Percentiles rank a stretch among this genome's conserved stretches.
Conservation (phyloP, 2,797 vertebrate species). For the Zalophus californianus region DNA sequence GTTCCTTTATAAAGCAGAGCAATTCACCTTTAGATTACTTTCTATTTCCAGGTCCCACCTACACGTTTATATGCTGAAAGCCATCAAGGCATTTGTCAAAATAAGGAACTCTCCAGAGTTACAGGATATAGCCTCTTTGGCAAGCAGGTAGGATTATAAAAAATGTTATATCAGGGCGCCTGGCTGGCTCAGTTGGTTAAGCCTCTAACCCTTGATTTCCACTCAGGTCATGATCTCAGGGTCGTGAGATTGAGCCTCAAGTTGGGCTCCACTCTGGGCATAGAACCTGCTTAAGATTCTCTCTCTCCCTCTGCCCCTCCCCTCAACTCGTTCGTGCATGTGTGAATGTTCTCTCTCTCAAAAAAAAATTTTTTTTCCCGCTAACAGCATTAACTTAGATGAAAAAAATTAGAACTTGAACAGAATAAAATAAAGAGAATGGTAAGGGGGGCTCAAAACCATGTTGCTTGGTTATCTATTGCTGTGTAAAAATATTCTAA, state of each 20-base stretch:
- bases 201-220: background rate
- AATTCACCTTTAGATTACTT: background rate
- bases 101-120: background rate
- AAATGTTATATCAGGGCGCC: background rate
- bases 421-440: background rate
- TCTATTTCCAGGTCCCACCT: background rate
- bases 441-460: background rate
- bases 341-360: background rate
- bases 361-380: background rate
- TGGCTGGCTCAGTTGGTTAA: background rate
- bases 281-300: background rate
- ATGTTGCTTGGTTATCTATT: background rate
- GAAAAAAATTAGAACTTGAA: background rate
- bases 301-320: background rate
- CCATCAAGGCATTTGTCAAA: background rate
- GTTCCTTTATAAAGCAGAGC: conserved; percentile 1
- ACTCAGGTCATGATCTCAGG: background rate
- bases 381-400: background rate
- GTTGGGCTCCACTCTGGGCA: background rate
- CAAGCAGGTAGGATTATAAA: background rate
- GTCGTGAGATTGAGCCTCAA: background rate
- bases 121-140: background rate
- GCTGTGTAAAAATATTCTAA: background rate
- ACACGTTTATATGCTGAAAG: background rate
- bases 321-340: background rate